These are phyloP conservation scores for Pipistrellus pipistrellus DNA, from an alignment of 2,797 vertebrate genomes.

Conservation along the genomic window DNA sequence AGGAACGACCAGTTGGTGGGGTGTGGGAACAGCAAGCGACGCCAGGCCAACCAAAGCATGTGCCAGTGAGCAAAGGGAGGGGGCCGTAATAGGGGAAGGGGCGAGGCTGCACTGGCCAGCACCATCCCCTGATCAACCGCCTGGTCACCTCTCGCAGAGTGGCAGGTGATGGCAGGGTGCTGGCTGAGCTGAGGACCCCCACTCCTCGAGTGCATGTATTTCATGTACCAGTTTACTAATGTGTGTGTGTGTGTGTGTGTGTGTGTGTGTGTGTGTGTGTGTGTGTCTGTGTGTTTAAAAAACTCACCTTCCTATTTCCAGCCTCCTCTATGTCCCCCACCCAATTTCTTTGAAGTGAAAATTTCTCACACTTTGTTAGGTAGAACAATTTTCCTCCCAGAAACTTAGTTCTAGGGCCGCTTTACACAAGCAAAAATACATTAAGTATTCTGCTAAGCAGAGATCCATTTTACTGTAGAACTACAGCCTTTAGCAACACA, in stretches of 20 bases:
- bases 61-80: too few relatives aligned
- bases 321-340: accelerated
- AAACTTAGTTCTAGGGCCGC: neutral
- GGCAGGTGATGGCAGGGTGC: too few relatives aligned
- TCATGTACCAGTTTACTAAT: neutral
- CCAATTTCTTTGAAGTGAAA: neutral
- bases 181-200: too few relatives aligned
- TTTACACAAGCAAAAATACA: neutral
- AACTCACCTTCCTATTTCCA: neutral
- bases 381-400: neutral
- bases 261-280: neutral
- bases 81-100: too few relatives aligned
- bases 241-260: neutral
- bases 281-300: neutral
- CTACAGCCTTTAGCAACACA: neutral
- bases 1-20: too few relatives aligned
- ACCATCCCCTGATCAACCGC: accelerated
- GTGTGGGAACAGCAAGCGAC: too few relatives aligned
- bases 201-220: too few relatives aligned
- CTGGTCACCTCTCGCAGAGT: too few relatives aligned
- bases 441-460: neutral
- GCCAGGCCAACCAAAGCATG: too few relatives aligned
- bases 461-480: neutral
- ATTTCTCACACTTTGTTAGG: neutral
- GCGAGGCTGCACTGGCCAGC: too few relatives aligned